Base-by-base conservation (phyloP, 1,140 invertebrate species). In the Protaetia brevitarsis region DNA sequence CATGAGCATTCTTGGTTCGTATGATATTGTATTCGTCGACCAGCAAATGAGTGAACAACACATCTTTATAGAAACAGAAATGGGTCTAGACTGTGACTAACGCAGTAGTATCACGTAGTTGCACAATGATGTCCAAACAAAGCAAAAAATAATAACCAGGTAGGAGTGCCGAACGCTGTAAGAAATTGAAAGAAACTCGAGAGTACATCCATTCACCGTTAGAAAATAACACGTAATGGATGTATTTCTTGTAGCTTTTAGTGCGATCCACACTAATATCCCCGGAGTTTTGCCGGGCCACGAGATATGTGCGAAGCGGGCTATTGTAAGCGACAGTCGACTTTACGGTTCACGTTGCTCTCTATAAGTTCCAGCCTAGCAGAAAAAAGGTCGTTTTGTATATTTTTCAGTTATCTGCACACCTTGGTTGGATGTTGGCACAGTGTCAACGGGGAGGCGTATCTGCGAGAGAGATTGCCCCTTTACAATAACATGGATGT, bases 171-270 rank as follows among this genome's bases (percentile, higher is more conserved):
- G 59, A 34, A 23, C 27, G 13, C 2, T 36, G 26, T 28, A 29
- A 23, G 29, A 36, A 61, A 61, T 61, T 34, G 59, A 61, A 61
- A 61, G 59, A 23, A 61, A 61, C 29, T 61, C 30, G 59, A 30
- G 29, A 61, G 59, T 36, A 61, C 41, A 51, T 51, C 29, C 59
- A 61, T 61, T 61, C 59, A 31, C 59, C 31, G 31, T 61, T 36
- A 34, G 31, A 30, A 61, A 61, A 61, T 61, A 61, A 61, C 59
- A 34, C 27, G 59, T 61, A 61, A 61, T 61, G 59, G 59, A 61
- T 61, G 31, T 36, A 31, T 61, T 61, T 61, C 59, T 61, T 61
- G 59, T 36, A 61, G 59, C 59, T 61, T 61, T 61, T 61, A 61
- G 16, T 51, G 59, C 29, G 59, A 36, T 36, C 59, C 29, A 19